Evolutionary conservation across 2,888 invertebrate species (phyloP).

Genomic region (Pilophorus perplexus): DNA sequence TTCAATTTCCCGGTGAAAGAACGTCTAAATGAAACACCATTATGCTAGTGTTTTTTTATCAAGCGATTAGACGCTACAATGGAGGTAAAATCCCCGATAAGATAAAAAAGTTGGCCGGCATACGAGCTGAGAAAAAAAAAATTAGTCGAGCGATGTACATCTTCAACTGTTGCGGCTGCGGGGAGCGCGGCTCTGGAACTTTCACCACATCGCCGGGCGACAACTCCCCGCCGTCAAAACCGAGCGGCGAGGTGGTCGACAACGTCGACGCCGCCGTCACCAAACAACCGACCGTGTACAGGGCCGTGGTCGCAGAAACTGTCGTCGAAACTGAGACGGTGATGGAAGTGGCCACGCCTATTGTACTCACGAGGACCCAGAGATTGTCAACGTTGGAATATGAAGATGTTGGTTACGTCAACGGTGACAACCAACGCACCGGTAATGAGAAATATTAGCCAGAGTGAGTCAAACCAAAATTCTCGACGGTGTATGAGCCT

Average conservation of each 20-base stretch:
- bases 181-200: slow-evolving; percentile 7
- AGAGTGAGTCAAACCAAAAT: slow-evolving; percentile 33
- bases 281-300: slow-evolving; percentile 31
- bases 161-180: slow-evolving; percentile 29
- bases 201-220: slow-evolving; percentile 8
- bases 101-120: slow-evolving; percentile 3
- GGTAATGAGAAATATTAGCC: slow-evolving; percentile 36
- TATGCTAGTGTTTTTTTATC: slow-evolving; percentile 22
- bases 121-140: slow-evolving; percentile 17
- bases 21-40: slow-evolving; percentile 10
- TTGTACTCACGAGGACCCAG: slow-evolving; percentile 5
- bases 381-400: not conserved
- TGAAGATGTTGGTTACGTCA: not conserved
- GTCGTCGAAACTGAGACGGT: slow-evolving; percentile 34
- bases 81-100: slow-evolving; percentile 24
- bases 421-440: slow-evolving; percentile 33
- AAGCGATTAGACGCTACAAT: slow-evolving; percentile 13
- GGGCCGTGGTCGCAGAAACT: slow-evolving; percentile 23
- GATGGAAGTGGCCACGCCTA: slow-evolving; percentile 36
- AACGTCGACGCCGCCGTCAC: slow-evolving; percentile 8
- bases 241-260: slow-evolving; percentile 12
- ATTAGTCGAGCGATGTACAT: slow-evolving; percentile 31
- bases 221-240: not conserved
- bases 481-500: no score
- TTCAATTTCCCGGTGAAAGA: no score